Evolutionary conservation across 2,888 invertebrate genomes (phyloP).

Genomic region (Romanomermis culicivorax): DNA sequence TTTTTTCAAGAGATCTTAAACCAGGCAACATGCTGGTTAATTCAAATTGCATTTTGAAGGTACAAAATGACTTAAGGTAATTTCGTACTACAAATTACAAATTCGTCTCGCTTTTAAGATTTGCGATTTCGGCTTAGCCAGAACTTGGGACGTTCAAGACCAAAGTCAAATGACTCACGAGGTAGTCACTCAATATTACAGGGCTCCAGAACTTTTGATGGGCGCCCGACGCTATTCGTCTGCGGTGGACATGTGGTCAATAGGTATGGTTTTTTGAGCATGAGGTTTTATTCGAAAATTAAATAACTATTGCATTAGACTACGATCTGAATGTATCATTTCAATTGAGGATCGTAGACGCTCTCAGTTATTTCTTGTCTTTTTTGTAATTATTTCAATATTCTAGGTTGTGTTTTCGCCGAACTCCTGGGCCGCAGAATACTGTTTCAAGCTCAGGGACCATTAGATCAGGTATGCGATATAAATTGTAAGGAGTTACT

Average conservation of each 20-base stretch:
- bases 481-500: neutral
- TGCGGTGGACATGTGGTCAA: constrained; percentile 91
- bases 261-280: too few relatives aligned
- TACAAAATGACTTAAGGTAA: too few relatives aligned
- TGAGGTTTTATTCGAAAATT: too few relatives aligned
- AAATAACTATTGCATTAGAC: too few relatives aligned
- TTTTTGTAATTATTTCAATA: too few relatives aligned
- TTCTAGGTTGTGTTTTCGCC: constrained; percentile 72
- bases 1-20: constrained; percentile 95
- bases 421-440: constrained; percentile 78
- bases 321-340: too few relatives aligned
- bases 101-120: constrained; percentile 40
- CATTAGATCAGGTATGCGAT: constrained; percentile 59
- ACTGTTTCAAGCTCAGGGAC: constrained; percentile 84
- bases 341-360: too few relatives aligned
- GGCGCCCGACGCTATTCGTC: constrained; percentile 84
- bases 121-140: constrained; percentile 91
- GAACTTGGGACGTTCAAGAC: constrained; percentile 29
- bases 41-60: constrained; percentile 90
- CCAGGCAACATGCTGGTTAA: constrained; percentile 93
- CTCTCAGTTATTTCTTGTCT: too few relatives aligned
- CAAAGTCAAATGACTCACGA: constrained; percentile 65
- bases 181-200: constrained; percentile 94
- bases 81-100: neutral
- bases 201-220: constrained; percentile 92